Base-by-base conservation (phyloP, 2,113 vertebrate genomes). In the Ctenomys sociabilis region DNA sequence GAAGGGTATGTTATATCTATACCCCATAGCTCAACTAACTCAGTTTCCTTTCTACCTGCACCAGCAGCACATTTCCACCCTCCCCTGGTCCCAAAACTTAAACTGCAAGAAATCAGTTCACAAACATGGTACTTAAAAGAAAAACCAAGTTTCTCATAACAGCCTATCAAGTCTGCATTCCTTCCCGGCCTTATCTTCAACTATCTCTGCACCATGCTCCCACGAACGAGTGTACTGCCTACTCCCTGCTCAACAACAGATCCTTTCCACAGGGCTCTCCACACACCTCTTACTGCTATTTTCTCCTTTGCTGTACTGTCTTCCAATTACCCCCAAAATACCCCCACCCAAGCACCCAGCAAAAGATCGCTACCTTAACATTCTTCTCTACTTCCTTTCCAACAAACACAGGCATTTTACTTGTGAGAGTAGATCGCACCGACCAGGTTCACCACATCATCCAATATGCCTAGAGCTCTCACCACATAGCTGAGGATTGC, bases 401-500 rank as follows among this genome's bases (percentile, higher is more conserved):
- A 75, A 66, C 2, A 63, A 63, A 16, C 54, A 26, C 68, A 28
- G 90, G 24, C 43, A n/a, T 6, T 43, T 85, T 63, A 19, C 32
- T 54, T 9, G 4, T 0, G 26, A 45, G 16, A 30, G 57, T 45
- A 91, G 57, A 30, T 1, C 57, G 32, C 1, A 3, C 10, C 57
- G 28, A 30, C n/a, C 26, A 52, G 19, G 37, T 13, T 93, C 40
- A 90, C 24, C 28, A 16, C 54, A 28, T 12, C 1, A 13, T 24
- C 61, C 52, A 49, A 22, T 28, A 19, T 28, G 52, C 64, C 35
- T 5, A 54, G 40, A 63, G 40, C 54, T 37, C 45, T 0, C 37
- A 1, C 37, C 1, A 32, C 17, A 10, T 0, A 9, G 2, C 5
- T 4, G 70, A 13, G 6, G 0, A 12, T 3, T 8, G 11, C 64